Evolutionary conservation across 2,888 invertebrate genomes (phyloP), one percentile per base, ranked within the genome.

Genomic region (Rotaria macrura): DNA sequence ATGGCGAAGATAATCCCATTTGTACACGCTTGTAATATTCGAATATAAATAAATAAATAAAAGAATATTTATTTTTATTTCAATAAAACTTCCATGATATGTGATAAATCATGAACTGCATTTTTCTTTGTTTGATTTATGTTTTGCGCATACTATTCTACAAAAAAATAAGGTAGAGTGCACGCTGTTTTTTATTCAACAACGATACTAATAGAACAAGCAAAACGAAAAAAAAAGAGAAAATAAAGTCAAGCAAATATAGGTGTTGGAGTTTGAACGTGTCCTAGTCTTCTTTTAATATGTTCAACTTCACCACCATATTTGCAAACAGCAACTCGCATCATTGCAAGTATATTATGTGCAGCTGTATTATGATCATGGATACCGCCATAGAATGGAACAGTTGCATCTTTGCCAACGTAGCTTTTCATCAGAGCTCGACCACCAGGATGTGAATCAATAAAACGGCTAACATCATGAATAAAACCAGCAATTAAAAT

Each of bases 351-450:
- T 29, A 65, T 65, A 34, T 65, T 65, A 14, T 65, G 65, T 34
- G 34, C 65, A 65, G 65, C 65, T 65, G 65, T 65, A 65, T 65
- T 65, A 34, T 65, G 65, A 65, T 65, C 65, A 34, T 65, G 65
- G 10, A 65, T 14, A 34, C 65, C 65, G 34, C 65, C 65, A 65
- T 65, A 65, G 20, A 65, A 65, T 20, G 34, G 17, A 7, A 65
- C 65, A 20, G 65, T 65, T 4, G 34, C 65, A 65, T 65, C 65
- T 65, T 65, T 65, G 34, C 34, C 65, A 65, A 65, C 6, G 9
- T 34, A 34, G 34, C 34, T 65, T 65, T 29, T 29, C 29, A 65
- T 65, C 9, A 65, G 3, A 65, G 34, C 34, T 65, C 65, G 65
- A 20, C 34, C 34, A 65, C 65, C 34, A 20, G 65, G 34, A 34